Conservation (phyloP, 2,797 vertebrate genomes). For the Catamblyrhynchus diadema region DNA sequence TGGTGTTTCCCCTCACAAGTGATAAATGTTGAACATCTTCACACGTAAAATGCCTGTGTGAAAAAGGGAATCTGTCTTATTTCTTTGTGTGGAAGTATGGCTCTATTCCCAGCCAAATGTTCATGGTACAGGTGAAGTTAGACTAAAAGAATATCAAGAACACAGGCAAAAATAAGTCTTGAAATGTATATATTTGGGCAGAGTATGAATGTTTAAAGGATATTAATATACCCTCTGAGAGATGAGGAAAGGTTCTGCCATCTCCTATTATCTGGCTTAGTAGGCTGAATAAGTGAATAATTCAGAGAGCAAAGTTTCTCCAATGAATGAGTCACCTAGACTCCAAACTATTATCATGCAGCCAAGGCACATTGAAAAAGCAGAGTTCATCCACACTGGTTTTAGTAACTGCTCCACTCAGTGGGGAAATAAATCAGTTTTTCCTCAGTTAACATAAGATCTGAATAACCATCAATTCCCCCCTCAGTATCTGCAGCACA, state of each 20-base stretch:
- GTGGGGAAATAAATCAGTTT: slow-evolving; percentile 61
- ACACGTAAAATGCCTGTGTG: background rate
- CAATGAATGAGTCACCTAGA: slow-evolving; percentile 45
- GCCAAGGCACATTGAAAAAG: slow-evolving; percentile 42
- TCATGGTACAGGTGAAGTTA: background rate
- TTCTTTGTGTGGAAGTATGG: background rate
- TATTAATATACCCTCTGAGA: slow-evolving; percentile 59
- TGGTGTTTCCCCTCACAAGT: background rate
- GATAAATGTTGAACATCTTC: background rate
- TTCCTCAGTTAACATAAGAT: slow-evolving; percentile 51
- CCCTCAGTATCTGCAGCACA: slow-evolving; percentile 53
- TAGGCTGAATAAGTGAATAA: slow-evolving; percentile 66
- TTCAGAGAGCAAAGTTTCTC: slow-evolving; percentile 59
- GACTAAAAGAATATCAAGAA: background rate
- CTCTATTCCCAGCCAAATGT: background rate
- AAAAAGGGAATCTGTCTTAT: background rate
- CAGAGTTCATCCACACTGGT: slow-evolving; percentile 17
- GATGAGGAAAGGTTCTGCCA: slow-evolving; percentile 47
- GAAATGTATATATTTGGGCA: slow-evolving; percentile 54
- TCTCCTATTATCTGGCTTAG: slow-evolving; percentile 64
- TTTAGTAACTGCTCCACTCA: slow-evolving; percentile 43
- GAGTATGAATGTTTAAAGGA: slow-evolving; percentile 63
- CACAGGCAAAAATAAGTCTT: background rate
- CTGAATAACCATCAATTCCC: slow-evolving; percentile 52
- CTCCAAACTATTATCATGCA: slow-evolving; percentile 36